A percentile compares a stretch with the other conserved stretches of the same genome.
These are phyloP conservation scores for Catocala sponsa DNA, from an alignment of 2,888 invertebrate species.

Conservation along the genomic window DNA sequence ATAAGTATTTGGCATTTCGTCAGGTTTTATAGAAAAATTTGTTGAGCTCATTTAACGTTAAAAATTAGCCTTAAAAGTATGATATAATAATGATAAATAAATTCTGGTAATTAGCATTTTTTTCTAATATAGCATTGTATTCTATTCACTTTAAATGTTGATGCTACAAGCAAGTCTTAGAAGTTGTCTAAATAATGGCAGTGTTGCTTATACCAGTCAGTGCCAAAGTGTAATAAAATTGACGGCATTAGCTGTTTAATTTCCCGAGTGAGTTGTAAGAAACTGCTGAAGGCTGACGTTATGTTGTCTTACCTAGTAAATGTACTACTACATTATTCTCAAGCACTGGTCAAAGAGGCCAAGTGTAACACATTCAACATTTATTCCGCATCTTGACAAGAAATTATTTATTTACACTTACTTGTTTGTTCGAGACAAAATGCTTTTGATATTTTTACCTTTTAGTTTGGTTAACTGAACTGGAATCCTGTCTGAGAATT, in stretches of 20 bases:
- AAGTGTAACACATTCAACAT: conserved; percentile 7
- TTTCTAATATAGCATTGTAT: too few species aligned
- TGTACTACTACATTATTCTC: conserved; percentile 4
- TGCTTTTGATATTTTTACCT: conserved; percentile 1
- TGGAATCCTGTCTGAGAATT: conserved; percentile 26
- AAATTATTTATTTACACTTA: conserved; percentile 8
- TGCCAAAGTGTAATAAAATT: conserved; percentile 15
- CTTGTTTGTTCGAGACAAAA: not conserved
- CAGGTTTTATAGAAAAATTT: too few species aligned
- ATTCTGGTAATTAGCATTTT: too few species aligned
- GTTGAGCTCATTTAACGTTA: too few species aligned
- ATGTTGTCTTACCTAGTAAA: not conserved
- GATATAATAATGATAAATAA: too few species aligned
- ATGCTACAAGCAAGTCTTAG: too few species aligned
- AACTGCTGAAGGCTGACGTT: conserved; percentile 1
- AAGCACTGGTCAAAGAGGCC: not conserved
- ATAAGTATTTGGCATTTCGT: too few species aligned
- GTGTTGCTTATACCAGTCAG: too few species aligned
- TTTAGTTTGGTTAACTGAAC: conserved; percentile 15
- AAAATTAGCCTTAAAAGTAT: too few species aligned
- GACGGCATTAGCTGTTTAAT: conserved; percentile 29
- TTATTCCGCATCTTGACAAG: not conserved
- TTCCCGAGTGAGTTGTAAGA: conserved; percentile 30
- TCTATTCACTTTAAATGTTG: too few species aligned
- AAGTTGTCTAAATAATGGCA: too few species aligned